These are phyloP conservation scores for Parnassius orleans DNA, from an alignment of 2,888 invertebrate genomes.

Conservation along the genomic window DNA sequence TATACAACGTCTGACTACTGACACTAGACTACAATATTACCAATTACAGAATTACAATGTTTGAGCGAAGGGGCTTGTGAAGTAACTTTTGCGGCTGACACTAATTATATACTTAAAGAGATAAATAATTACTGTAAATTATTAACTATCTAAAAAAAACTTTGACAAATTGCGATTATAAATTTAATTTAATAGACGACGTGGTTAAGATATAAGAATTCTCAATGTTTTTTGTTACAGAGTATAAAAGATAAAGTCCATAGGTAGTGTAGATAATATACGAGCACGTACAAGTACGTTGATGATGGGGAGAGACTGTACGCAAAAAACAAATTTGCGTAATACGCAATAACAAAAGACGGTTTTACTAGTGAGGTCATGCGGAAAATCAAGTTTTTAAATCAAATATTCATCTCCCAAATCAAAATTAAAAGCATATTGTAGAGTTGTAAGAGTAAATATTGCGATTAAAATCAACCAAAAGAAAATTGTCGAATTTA, in stretches of 20 bases:
- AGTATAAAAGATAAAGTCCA: neutral
- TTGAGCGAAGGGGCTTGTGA: slow-evolving; percentile 8
- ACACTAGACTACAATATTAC: slow-evolving; percentile 18
- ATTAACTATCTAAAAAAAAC: slow-evolving; percentile 3
- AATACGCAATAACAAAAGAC: too few relatives aligned
- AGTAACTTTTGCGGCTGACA: neutral
- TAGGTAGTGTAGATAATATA: neutral
- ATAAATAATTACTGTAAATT: slow-evolving; percentile 16
- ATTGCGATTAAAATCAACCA: too few relatives aligned
- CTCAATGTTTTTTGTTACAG: neutral
- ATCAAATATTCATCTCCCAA: too few relatives aligned
- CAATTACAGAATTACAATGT: slow-evolving; percentile 10
- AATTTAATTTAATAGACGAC: slow-evolving; percentile 5
- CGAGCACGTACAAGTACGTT: too few relatives aligned
- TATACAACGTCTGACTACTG: slow-evolving; percentile 6
- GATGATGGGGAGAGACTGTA: too few relatives aligned
- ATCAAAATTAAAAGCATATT: too few relatives aligned
- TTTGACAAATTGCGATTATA: slow-evolving; percentile 19
- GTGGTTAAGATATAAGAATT: slow-evolving; percentile 1
- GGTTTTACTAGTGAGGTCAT: too few relatives aligned
- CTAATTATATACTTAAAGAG: slow-evolving; percentile 15
- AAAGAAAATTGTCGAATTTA: too few relatives aligned
- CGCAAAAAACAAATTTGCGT: too few relatives aligned
- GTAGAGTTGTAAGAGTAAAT: too few relatives aligned
- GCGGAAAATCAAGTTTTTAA: too few relatives aligned